phyloP scores from a whole-genome alignment of 2,797 vertebrate genomes.

The Erethizon dorsatum region DNA sequence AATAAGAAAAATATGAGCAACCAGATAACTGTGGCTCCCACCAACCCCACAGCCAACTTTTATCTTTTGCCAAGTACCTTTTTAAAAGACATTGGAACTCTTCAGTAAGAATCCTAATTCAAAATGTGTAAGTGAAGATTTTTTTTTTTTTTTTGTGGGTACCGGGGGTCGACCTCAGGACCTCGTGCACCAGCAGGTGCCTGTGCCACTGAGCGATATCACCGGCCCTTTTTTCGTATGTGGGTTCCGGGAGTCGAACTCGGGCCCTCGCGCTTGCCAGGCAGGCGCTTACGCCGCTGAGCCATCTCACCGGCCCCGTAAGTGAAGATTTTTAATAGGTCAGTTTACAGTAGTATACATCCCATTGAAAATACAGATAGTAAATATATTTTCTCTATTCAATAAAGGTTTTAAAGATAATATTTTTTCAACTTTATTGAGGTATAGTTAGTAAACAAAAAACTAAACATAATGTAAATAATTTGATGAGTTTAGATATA shows the following conservation, averaged over 20 bases:
- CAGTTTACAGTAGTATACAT: not conserved
- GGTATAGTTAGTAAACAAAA: not conserved
- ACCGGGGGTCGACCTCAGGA: no score
- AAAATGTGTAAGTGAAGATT: no score
- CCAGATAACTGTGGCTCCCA: not conserved
- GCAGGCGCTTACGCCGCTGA: no score
- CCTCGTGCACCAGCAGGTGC: no score
- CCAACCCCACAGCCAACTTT: not conserved
- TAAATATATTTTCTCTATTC: slow-evolving; percentile 26
- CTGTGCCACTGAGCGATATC: no score
- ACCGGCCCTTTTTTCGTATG: no score
- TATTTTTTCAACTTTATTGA: not conserved
- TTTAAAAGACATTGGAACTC: not conserved
- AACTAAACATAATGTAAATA: not conserved
- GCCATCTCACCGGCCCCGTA: no score
- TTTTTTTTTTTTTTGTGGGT: no score
- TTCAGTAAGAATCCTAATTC: slow-evolving; percentile 2
- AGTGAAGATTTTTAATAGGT: not conserved
- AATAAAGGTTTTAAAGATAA: not conserved
- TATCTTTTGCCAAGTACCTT: not conserved
- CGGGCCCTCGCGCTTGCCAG: no score
- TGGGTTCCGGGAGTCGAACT: no score
- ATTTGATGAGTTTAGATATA: not conserved
- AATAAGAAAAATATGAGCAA: not conserved
- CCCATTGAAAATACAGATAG: not conserved